These are phyloP conservation scores for Glossophaga mutica DNA, from an alignment of 2,797 vertebrate species.

Conservation along the genomic window DNA sequence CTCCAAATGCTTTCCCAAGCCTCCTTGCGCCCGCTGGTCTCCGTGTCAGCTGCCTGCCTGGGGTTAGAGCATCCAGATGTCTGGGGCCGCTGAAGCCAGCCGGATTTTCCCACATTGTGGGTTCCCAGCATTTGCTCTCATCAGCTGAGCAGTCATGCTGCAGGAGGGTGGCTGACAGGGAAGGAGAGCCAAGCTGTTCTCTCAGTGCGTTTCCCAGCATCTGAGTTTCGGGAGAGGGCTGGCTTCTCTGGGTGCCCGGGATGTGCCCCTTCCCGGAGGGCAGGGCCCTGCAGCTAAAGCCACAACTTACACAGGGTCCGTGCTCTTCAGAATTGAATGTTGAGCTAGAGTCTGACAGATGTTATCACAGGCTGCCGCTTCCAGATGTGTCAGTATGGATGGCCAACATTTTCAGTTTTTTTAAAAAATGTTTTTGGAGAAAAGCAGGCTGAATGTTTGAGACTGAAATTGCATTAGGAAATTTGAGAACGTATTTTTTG, in stretches of 20 bases:
- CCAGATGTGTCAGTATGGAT: neutral
- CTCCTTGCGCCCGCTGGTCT: neutral
- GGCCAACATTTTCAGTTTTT: neutral
- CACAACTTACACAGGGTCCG: neutral
- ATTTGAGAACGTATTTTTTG: neutral
- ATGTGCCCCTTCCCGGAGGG: neutral
- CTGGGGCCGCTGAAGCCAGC: constrained; percentile 2
- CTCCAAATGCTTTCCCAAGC: constrained; percentile 46
- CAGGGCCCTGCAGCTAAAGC: neutral
- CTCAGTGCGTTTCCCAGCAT: neutral
- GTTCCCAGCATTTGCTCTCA: constrained; percentile 23
- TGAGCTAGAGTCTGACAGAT: neutral
- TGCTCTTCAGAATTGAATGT: neutral
- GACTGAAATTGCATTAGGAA: neutral
- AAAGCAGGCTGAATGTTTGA: neutral
- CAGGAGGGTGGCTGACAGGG: neutral
- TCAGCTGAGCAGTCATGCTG: neutral
- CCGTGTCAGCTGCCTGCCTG: neutral
- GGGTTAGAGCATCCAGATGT: constrained; percentile 63
- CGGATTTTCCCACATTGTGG: constrained; percentile 44
- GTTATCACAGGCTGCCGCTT: neutral
- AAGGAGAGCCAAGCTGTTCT: neutral
- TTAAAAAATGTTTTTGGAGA: neutral
- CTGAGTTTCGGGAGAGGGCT: neutral
- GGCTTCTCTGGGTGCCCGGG: neutral